These are phyloP conservation scores for Parus major DNA, from an alignment of 2,113 vertebrate species.

Conservation along the genomic window DNA sequence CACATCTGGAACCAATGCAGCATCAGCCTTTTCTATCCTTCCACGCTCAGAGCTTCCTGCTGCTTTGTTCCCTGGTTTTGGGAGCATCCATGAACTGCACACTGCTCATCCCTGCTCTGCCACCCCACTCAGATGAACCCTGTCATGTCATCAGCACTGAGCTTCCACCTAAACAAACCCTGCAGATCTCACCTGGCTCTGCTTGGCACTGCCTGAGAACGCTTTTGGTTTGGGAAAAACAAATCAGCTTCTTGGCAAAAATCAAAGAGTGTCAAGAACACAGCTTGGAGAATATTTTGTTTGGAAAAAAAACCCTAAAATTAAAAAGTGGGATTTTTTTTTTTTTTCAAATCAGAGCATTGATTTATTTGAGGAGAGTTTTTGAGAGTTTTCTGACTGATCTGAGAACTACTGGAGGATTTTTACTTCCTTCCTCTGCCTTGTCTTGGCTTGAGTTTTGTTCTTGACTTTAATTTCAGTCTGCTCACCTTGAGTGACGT, in stretches of 20 bases:
- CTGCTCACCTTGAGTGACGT: not conserved
- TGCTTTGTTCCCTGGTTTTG: not conserved
- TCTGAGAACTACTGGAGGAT: not conserved
- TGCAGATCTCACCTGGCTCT: not conserved
- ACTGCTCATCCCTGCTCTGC: not conserved
- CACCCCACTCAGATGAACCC: rapidly evolving
- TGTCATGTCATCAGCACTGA: not conserved
- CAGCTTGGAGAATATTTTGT: not conserved
- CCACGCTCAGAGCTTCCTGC: not conserved
- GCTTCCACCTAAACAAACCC: not conserved
- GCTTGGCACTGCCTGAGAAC: not conserved
- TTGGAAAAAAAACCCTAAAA: not conserved
- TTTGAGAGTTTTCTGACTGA: not conserved
- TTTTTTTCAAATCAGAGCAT: not conserved
- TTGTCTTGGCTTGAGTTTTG: not conserved
- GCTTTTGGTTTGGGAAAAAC: not conserved
- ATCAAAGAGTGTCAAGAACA: not conserved
- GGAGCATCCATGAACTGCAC: not conserved
- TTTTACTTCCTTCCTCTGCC: not conserved
- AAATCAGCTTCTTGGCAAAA: not conserved
- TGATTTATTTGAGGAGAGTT: not conserved
- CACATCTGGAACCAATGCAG: not conserved
- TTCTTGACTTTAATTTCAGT: not conserved
- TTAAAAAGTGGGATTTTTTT: not conserved
- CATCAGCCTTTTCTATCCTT: not conserved